Base-by-base conservation (phyloP, 1,140 invertebrate genomes). In the Drosophila ananassae region DNA sequence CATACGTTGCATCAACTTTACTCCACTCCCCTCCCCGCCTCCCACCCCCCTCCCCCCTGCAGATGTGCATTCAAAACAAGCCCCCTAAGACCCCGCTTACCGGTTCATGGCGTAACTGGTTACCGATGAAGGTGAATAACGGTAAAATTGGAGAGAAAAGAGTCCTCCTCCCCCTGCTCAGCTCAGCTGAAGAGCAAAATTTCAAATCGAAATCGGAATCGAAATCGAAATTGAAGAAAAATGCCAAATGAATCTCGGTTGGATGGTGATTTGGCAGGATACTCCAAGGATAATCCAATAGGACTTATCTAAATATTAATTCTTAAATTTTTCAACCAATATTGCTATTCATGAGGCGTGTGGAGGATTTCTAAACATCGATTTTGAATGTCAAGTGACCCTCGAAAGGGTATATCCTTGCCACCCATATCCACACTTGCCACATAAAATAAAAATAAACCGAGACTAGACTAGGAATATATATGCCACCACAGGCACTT, bases 221-320 rank as follows among this genome's bases (percentile, higher is more conserved):
- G 63, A 67, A 61, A 44, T 67, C 46, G 68, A 59, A 72, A 72
- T 71, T 72, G 68, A 72, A 66, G 68, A 72, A 72, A 72, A 72
- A 71, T 72, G 66, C 68, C 68, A 72, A 72, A 71, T 72, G 68
- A 72, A 72, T 72, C 68, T 72, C 17, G 17, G 17, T 17, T 17
- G 17, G 17, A 17, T 17, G 17, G 17, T 17, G 17, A 17, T 17
- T 17, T 17, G 17, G 17, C 17, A 17, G 25, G 25, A 28, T 28
- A 28, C 25, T 28, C 6, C 25, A 28, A 28, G 25, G 25, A 28
- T 28, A 28, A 28, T 6, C 25, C 25, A 25, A 25, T 25, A 25
- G 24, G 24, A 25, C 2, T 25, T 25, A 25, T 25, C 24, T 4
- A 2, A 25, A 25, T 17, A 17, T 17, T 17, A 17, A 17, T 17